A percentile compares a stretch with the other conserved stretches of the same genome.
Conservation (phyloP, 2,888 invertebrate genomes). For the Seladonia tumulorum region DNA sequence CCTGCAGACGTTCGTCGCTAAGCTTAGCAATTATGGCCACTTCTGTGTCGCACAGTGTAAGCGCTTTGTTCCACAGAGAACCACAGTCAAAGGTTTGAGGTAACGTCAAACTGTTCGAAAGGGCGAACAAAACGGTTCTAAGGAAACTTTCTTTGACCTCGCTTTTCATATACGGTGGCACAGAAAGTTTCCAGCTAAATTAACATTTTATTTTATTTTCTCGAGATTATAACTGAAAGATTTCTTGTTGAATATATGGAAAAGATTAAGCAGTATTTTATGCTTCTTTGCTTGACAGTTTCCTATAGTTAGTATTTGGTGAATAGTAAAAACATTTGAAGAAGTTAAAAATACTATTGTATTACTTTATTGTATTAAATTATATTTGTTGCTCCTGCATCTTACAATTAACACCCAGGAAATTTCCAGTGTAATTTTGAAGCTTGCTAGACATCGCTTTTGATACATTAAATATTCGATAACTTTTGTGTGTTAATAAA, state of each 20-base stretch:
- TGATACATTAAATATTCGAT: background rate
- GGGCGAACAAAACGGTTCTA: background rate
- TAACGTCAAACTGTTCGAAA: background rate
- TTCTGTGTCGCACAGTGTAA: background rate
- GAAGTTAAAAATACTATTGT: background rate
- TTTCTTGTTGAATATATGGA: background rate
- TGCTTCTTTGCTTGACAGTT: background rate
- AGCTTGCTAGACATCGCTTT: background rate
- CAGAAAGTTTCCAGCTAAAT: background rate
- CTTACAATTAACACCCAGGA: background rate
- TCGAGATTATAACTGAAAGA: background rate
- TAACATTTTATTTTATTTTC: background rate
- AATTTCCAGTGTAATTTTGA: background rate
- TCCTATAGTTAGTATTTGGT: background rate
- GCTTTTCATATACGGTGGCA: background rate
- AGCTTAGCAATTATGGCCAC: constrained; percentile 2
- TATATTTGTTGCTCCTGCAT: background rate
- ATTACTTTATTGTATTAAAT: no score
- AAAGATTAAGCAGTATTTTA: background rate
- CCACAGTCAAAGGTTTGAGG: background rate
- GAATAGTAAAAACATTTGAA: background rate
- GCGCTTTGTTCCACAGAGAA: background rate
- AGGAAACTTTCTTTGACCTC: background rate
- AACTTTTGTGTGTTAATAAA: background rate
- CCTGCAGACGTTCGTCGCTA: background rate